Conservation (phyloP, 53 echinoderm and acorn worm genomes). For the Luidia sarsii region DNA sequence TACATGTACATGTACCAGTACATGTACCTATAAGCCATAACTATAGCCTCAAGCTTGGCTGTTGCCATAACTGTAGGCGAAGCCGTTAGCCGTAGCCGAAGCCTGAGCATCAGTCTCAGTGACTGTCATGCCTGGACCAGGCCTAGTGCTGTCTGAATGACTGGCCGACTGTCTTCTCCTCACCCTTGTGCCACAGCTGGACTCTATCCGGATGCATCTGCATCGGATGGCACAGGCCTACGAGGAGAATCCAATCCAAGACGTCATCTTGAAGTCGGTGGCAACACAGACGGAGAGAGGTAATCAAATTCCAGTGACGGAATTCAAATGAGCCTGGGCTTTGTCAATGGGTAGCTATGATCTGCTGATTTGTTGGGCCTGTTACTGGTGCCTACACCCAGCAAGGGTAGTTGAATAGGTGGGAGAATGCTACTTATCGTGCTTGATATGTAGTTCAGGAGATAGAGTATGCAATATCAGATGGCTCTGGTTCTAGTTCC, state of each 20-base stretch:
- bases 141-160: too few species aligned
- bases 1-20: too few species aligned
- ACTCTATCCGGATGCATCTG: constrained; percentile 76
- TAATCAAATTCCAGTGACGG: constrained; percentile 3
- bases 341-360: too few species aligned
- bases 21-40: too few species aligned
- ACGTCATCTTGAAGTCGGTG: constrained; percentile 66
- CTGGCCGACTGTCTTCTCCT: too few species aligned
- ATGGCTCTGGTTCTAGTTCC: neutral
- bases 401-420: neutral
- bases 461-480: neutral
- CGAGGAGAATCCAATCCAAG: constrained; percentile 61
- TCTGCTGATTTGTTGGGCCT: too few species aligned
- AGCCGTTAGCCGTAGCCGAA: too few species aligned
- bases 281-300: constrained; percentile 87
- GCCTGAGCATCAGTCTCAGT: too few species aligned
- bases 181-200: constrained; percentile 55
- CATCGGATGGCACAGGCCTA: constrained; percentile 90
- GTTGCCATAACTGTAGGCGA: too few species aligned
- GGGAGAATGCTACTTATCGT: neutral
- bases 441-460: neutral
- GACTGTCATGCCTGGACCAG: too few species aligned
- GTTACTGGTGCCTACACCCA: neutral
- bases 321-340: too few species aligned
- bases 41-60: too few species aligned